Evolutionary conservation across 2,797 vertebrate species (phyloP).

Genomic region (Acipenser ruthenus): DNA sequence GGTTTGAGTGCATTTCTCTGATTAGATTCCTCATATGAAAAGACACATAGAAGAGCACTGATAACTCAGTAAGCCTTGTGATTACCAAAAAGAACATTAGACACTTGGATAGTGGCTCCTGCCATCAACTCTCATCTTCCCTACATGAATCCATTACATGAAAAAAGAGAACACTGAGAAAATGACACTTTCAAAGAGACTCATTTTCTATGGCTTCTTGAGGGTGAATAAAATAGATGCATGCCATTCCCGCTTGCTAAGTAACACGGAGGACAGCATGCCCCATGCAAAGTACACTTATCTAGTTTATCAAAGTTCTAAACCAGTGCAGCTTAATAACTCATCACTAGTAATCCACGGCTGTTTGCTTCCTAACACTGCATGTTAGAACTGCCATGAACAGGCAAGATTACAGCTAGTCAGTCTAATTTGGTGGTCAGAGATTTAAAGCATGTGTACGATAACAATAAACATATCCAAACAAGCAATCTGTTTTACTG

Average conservation of each 20-base stretch:
- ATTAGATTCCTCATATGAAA: too few relatives aligned
- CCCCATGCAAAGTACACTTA: neutral
- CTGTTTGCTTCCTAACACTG: too few relatives aligned
- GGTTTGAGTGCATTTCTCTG: too few relatives aligned
- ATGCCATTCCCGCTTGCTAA: neutral
- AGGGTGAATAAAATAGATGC: neutral
- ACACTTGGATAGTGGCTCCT: neutral
- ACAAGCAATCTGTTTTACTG: too few relatives aligned
- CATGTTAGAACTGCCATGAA: too few relatives aligned
- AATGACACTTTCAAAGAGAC: neutral
- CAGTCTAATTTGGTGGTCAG: too few relatives aligned
- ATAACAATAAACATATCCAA: too few relatives aligned
- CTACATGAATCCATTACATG: neutral
- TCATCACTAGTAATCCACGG: too few relatives aligned
- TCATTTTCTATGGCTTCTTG: neutral
- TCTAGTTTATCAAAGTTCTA: too few relatives aligned
- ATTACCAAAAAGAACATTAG: neutral
- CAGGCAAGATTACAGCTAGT: too few relatives aligned
- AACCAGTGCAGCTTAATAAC: too few relatives aligned
- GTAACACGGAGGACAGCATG: neutral
- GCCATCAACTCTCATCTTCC: slow-evolving; percentile 1
- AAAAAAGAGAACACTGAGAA: neutral
- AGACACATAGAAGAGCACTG: neutral
- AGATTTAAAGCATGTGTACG: too few relatives aligned
- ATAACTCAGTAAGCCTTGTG: neutral